phyloP scores from a whole-genome alignment of 2,797 vertebrate genomes.

The Phalloptychus januarius region DNA sequence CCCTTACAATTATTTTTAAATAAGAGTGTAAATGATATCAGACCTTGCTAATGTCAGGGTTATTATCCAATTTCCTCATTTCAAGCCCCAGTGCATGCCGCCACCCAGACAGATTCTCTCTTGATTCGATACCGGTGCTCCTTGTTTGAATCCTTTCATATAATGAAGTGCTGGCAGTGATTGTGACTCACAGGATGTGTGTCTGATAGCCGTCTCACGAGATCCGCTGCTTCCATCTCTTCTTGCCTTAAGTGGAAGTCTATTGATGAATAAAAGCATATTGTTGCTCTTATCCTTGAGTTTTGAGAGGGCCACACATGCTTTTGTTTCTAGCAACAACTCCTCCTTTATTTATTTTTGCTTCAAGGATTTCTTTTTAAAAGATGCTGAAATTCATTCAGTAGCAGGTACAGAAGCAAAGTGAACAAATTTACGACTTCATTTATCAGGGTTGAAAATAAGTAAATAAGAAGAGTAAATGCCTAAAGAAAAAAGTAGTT shows the following conservation, averaged over 20 bases:
- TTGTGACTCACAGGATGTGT: conserved; percentile 6
- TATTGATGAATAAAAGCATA: conserved; percentile 10
- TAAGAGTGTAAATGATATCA: not conserved
- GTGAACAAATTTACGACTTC: not conserved
- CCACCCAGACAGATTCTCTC: not conserved
- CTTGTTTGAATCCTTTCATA: conserved; percentile 24
- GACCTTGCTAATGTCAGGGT: not conserved
- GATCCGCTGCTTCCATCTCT: conserved; percentile 7
- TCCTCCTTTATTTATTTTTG: not conserved
- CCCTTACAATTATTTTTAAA: not conserved
- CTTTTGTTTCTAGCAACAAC: not conserved
- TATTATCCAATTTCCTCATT: conserved; percentile 5
- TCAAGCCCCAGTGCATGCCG: conserved; percentile 1
- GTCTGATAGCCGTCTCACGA: conserved; percentile 4
- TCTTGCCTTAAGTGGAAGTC: conserved; percentile 17
- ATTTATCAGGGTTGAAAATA: conserved; percentile 1
- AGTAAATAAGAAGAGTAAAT: not conserved
- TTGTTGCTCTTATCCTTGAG: conserved; percentile 16
- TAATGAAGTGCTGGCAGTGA: conserved; percentile 7
- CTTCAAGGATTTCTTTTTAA: not conserved
- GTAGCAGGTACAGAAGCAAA: not conserved
- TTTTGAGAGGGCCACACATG: not conserved
- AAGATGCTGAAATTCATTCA: not conserved
- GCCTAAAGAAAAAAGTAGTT: not conserved
- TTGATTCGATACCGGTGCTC: conserved; percentile 1